Evolutionary conservation across 2,888 invertebrate genomes (phyloP), one percentile per base, ranked within the genome.

Genomic region (Melieria omissa): DNA sequence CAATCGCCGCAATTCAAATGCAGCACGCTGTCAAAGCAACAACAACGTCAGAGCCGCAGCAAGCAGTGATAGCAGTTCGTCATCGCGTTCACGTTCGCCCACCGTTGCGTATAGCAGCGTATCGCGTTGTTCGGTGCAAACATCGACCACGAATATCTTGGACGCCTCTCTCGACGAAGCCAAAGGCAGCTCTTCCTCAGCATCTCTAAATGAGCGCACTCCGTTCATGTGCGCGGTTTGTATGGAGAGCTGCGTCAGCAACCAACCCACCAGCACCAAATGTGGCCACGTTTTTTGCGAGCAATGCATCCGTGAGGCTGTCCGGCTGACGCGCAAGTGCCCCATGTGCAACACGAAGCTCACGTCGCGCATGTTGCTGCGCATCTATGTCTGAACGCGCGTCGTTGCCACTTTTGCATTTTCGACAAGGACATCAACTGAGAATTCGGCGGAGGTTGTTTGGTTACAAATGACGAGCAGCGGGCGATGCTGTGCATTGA

Each of bases 261-360:
- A 77, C 0, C 73, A 79, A 4, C 85, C 84, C 0, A 78, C 77
- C 4, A 73, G 81, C 0, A 84, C 84, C 5, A 74, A 77, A 44
- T 84, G 84, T 65, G 84, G 84, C 0, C 84, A 84, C 62, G 76
- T 84, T 0, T 84, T 81, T 55, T 84, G 84, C 41, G 74, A 78
- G 1, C 9, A 0, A 0, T 84, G 84, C 67, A 81, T 84, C 5
- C 58, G 70, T 10, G 4, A 71, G 9, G 79, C 79, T 4, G 52
- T 80, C 5, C 70, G 65, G 0, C 0, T 71, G 5, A 76, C 75
- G 0, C 77, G 73, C 16, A 85, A 83, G 14, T 84, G 84, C 14
- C 84, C 84, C 0, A 65, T 85, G 58, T 84, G 84, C 52, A 84
- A 84, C 49, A 79, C 75, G 12, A 83, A 78, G 60, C 6, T 80